Percentiles rank a stretch among this genome's conserved stretches.
Evolutionary conservation across 2,888 invertebrate species (phyloP).

Genomic region (Drosophila picticornis): DNA sequence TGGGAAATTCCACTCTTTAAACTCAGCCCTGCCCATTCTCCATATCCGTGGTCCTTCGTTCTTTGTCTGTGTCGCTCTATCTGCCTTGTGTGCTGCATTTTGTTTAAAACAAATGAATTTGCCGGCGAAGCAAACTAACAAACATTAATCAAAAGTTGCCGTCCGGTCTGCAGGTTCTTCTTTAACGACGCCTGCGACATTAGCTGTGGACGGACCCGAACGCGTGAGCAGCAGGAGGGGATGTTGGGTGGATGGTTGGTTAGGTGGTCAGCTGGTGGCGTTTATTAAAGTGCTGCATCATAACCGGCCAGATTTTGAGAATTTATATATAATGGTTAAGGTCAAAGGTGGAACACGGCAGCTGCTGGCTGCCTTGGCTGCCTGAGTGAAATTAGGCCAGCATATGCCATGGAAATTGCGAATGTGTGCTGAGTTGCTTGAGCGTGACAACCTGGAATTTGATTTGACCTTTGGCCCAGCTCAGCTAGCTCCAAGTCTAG

Average conservation of each 20-base stretch:
- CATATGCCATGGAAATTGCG: conserved; percentile 43
- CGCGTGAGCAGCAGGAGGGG: not conserved
- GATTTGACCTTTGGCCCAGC: conserved; percentile 61
- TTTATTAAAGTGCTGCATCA: conserved; percentile 71
- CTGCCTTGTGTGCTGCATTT: conserved; percentile 46
- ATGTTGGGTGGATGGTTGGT: conserved; percentile 8
- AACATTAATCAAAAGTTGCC: conserved; percentile 77
- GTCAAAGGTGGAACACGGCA: conserved; percentile 56
- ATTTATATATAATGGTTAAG: conserved; percentile 61
- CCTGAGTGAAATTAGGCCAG: conserved; percentile 43
- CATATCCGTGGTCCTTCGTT: not conserved
- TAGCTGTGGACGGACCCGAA: conserved; percentile 6
- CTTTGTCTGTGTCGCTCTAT: not conserved
- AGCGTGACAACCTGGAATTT: conserved; percentile 65
- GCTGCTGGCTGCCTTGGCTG: conserved; percentile 27
- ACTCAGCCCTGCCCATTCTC: not conserved
- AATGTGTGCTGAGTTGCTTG: conserved; percentile 29
- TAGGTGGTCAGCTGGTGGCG: conserved; percentile 24
- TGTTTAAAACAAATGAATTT: conserved; percentile 78
- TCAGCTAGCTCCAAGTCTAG: conserved; percentile 12
- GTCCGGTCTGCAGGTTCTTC: conserved; percentile 62
- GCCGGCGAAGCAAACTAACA: conserved; percentile 70
- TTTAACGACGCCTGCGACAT: conserved; percentile 30
- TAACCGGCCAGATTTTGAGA: conserved; percentile 52
- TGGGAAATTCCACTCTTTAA: conserved; percentile 2